phyloP scores from a whole-genome alignment of 2,113 vertebrate species.

The Bufo gargarizans region DNA sequence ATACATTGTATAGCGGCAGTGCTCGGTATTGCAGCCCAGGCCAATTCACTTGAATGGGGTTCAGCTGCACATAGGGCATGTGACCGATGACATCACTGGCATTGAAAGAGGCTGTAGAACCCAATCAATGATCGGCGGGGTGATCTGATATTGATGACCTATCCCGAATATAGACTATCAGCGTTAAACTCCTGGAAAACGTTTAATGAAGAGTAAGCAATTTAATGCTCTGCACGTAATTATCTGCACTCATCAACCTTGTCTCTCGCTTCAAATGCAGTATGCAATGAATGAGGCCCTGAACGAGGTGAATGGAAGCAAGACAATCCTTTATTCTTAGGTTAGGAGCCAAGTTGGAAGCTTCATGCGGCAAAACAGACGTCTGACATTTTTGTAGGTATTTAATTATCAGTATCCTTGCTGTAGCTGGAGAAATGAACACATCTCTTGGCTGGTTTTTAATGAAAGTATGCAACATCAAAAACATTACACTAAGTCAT shows the following conservation, averaged over 20 bases:
- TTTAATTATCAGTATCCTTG: conserved; percentile 47
- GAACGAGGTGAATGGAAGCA: conserved; percentile 11
- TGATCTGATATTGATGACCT: too few species aligned
- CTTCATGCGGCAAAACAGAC: conserved; percentile 16
- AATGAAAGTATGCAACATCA: conserved; percentile 57
- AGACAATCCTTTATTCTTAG: conserved; percentile 45
- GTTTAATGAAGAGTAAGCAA: not conserved
- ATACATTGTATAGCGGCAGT: too few species aligned
- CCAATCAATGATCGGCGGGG: too few species aligned
- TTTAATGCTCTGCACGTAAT: not conserved
- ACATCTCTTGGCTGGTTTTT: conserved; percentile 34
- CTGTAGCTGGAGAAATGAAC: conserved; percentile 42
- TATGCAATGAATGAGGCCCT: conserved; percentile 33
- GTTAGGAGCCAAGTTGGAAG: conserved; percentile 26
- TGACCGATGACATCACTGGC: too few species aligned
- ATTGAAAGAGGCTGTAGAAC: too few species aligned
- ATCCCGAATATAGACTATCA: too few species aligned
- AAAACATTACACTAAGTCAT: conserved; percentile 58
- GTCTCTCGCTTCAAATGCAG: not conserved
- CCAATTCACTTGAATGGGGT: too few species aligned
- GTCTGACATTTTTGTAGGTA: conserved; percentile 46
- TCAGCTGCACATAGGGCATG: too few species aligned
- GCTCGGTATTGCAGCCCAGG: too few species aligned
- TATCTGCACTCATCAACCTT: not conserved
- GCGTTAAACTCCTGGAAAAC: too few species aligned